A percentile compares a stretch with the other conserved stretches of the same genome.
phyloP scores from a whole-genome alignment of 2,113 vertebrate species.

The Phalacrocorax brasilianus region DNA sequence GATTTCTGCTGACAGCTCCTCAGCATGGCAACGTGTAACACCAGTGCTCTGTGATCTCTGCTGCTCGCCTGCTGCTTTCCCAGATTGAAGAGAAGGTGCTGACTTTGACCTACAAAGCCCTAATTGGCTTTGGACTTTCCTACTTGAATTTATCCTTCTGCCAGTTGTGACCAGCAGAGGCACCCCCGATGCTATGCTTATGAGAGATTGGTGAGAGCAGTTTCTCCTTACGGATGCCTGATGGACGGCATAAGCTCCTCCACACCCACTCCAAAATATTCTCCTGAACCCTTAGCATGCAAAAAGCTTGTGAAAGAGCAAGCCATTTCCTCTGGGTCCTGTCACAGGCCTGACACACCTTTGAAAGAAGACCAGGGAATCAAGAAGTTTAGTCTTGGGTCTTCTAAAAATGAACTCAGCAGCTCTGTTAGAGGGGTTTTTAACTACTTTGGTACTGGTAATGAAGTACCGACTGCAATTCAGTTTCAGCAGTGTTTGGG shows the following conservation, averaged over 20 bases:
- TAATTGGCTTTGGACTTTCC: neutral
- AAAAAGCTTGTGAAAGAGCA: neutral
- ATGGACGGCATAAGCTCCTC: neutral
- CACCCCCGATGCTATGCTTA: neutral
- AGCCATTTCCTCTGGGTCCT: neutral
- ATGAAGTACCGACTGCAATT: neutral
- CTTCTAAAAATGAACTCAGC: neutral
- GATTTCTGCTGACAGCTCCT: conserved; percentile 45
- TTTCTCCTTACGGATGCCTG: neutral
- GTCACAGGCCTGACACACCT: neutral
- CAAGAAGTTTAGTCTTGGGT: neutral
- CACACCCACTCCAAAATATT: neutral
- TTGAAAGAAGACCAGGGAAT: neutral
- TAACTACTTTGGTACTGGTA: neutral
- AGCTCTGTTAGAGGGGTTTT: neutral
- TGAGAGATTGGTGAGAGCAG: neutral
- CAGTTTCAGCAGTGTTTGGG: neutral
- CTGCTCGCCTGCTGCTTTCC: neutral
- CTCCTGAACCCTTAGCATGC: neutral
- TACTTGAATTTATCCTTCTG: neutral
- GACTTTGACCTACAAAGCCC: conserved; percentile 27
- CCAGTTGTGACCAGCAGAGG: neutral
- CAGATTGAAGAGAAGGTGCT: neutral
- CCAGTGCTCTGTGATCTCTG: conserved; percentile 4
- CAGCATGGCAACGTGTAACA: neutral